Percentiles rank a stretch among this genome's conserved stretches.
phyloP scores from a whole-genome alignment of 1,140 invertebrate genomes.

The Paraescarpia echinospica region DNA sequence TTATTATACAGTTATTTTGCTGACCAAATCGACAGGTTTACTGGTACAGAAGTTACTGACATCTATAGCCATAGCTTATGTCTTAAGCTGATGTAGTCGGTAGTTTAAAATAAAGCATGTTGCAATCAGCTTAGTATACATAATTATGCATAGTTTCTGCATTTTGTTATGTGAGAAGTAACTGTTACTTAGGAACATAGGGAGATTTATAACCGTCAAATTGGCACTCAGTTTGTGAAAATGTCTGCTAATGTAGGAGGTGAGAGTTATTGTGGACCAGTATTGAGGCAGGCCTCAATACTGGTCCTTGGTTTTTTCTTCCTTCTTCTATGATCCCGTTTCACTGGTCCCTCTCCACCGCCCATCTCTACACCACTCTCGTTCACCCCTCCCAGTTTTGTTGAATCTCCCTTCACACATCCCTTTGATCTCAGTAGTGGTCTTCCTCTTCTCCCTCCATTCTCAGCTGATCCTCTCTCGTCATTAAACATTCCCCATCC shows the following conservation, averaged over 20 bases:
- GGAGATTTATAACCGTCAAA: background rate
- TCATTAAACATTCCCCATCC: too few relatives aligned
- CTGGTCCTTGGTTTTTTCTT: too few relatives aligned
- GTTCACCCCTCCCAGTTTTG: too few relatives aligned
- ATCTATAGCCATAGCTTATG: background rate
- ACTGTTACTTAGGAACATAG: background rate
- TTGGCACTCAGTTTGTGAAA: background rate
- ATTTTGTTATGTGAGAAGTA: background rate
- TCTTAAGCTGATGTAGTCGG: background rate
- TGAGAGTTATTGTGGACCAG: background rate
- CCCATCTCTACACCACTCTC: too few relatives aligned
- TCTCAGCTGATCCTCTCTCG: too few relatives aligned
- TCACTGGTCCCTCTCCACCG: too few relatives aligned
- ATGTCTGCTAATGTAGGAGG: background rate
- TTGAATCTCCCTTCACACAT: too few relatives aligned
- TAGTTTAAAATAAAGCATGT: background rate
- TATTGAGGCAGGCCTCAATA: too few relatives aligned
- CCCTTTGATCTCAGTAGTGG: too few relatives aligned
- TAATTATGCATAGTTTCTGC: background rate
- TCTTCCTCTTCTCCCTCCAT: too few relatives aligned
- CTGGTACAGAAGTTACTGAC: background rate
- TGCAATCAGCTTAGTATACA: background rate
- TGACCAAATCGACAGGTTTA: background rate
- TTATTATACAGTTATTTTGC: constrained; percentile 7
- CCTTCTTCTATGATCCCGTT: too few relatives aligned